Evolutionary conservation across 1,140 invertebrate species (phyloP), one percentile per base, ranked within the genome.

Genomic region (Agrypnia vestita): DNA sequence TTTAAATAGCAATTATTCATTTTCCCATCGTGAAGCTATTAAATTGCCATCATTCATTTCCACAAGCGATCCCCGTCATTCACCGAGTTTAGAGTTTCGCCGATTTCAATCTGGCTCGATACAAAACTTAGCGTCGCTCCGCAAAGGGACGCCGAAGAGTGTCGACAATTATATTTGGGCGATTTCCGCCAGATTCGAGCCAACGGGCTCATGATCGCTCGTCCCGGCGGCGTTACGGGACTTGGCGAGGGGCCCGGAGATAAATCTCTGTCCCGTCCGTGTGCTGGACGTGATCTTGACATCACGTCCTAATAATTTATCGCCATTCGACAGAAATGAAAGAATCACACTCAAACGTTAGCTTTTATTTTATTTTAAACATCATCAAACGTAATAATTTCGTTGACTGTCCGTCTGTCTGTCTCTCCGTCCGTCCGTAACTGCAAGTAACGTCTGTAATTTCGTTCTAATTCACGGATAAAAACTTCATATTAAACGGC

Each of bases 231-330:
- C 44, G 77, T 56, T 43, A 78, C 49, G 10, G 64, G 67, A 72
- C 72, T 78, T 78, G 67, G 77, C 67, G 55, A 56, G 72, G 72
- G 67, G 71, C 72, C 72, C 56, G 17, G 72, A 21, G 35, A 72
- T 72, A 78, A 71, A 78, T 78, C 67, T 72, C 64, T 9, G 59
- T 62, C 59, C 17, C 0, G 21, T 62, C 25, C 25, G 61, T 4
- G n/a, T 64, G 19, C 35, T 12, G 25, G 19, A 64, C 7, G 35
- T 43, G 35, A 64, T 4, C 19, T n/a, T 64, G 61, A 64, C 61
- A 13, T 43, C 25, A 43, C 21, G 12, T 25, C 8, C 9, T 64
- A 35, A 43, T 62, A 62, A 64, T 64, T 64, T 64, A 64, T 35
- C 21, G 61, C 25, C 61, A 64, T 64, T 11, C 11, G 15, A n/a